Percentiles rank a stretch among this genome's conserved stretches.
These are phyloP conservation scores for Heliconius sara DNA, from an alignment of 2,888 invertebrate species.

Conservation along the genomic window DNA sequence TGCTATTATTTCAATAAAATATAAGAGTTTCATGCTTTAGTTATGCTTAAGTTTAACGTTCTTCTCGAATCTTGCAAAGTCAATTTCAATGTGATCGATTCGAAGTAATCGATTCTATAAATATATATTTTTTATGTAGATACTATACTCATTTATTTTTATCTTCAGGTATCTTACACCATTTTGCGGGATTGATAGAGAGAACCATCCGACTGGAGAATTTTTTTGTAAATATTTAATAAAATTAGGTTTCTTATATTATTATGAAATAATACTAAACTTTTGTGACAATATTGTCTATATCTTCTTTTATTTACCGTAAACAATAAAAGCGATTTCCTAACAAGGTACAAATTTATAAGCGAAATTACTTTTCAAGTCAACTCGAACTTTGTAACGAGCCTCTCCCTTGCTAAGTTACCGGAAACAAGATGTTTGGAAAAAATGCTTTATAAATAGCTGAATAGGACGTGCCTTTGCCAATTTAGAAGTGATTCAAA, in stretches of 20 bases:
- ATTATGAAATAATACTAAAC: neutral
- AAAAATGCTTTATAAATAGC: conserved; percentile 26
- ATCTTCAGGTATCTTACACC: no score
- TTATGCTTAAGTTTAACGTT: neutral
- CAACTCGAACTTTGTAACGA: conserved; percentile 22
- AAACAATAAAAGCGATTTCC: conserved; percentile 29
- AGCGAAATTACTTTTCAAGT: conserved; percentile 37
- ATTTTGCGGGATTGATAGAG: neutral
- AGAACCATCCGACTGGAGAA: neutral
- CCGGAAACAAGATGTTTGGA: conserved; percentile 22
- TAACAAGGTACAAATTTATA: conserved; percentile 29
- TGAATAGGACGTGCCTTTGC: neutral
- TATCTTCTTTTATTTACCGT: conserved; percentile 4
- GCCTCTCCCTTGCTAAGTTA: conserved; percentile 3
- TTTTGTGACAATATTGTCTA: conserved; percentile 10
- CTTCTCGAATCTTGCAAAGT: neutral
- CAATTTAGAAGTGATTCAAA: conserved; percentile 26
- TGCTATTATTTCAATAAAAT: neutral
- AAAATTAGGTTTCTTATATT: neutral
- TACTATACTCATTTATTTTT: neutral
- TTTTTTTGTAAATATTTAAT: neutral
- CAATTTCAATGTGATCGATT: neutral
- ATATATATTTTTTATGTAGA: neutral
- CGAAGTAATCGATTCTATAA: neutral
- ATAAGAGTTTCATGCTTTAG: neutral